Evolutionary conservation across 2,113 vertebrate species (phyloP), one percentile per base, ranked within the genome.

Genomic region (Aix galericulata): DNA sequence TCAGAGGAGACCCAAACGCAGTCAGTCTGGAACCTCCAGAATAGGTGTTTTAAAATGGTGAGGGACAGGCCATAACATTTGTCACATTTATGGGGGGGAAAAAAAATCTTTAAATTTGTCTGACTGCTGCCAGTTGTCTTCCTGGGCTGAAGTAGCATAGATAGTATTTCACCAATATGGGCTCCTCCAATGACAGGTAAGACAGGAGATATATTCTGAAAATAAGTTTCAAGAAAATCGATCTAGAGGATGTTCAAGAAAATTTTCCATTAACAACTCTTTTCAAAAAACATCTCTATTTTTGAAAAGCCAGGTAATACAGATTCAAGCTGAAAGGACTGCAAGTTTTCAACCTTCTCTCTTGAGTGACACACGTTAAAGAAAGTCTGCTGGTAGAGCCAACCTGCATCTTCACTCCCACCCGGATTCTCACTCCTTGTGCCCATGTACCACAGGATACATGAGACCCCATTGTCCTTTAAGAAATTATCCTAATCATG

Each of bases 1-100:
- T 93, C 86, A 91, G 71, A 94, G 44, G 67, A 91, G 67, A 92
- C n/a, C 66, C 81, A 78, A 86, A 83, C 38, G 64, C 11, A n/a
- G 29, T 17, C 60, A 86, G 64, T 17, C 66, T 66, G 48, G 77
- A 95, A 94, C 36, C 31, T 82, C 64, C 73, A 89, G 44, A 81
- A 88, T 1, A 84, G 8, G 8, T 66, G n/a, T 46, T 83, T 75
- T 17, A 79, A 94, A 93, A 44, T 3, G 31, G 21, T 13, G 50
- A 50, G 56, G 20, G 34, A 60, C 7, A 67, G 26, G 66, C 10
- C 62, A 76, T 72, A 64, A 91, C 60, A 52, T 58, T 44, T 48
- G n/a, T 69, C 31, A 48, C 36, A 44, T 62, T 91, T 86, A 64
- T 78, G 58, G 40, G 74, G 77, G 12, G 11, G 86, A 81, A 44